Evolutionary conservation across 2,797 vertebrate genomes (phyloP).

Genomic region (Crenuchus spilurus): DNA sequence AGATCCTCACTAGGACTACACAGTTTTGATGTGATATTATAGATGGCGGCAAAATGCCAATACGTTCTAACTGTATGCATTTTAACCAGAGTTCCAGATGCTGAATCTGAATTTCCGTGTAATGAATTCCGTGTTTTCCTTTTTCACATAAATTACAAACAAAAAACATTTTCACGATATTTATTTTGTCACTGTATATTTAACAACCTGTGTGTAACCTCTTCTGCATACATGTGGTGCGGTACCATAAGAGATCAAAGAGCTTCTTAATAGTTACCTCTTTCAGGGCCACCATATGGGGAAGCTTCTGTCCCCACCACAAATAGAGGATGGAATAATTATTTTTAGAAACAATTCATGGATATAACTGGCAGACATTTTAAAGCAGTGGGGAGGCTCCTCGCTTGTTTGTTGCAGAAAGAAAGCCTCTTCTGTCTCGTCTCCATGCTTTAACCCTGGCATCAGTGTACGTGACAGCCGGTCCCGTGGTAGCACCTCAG

Average conservation of each 20-base stretch:
- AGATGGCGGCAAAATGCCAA: no score
- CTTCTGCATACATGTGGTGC: slow-evolving; percentile 7
- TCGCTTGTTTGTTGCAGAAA: slow-evolving; percentile 44
- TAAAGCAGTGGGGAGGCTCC: slow-evolving; percentile 42
- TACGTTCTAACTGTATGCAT: no score
- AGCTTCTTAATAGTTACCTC: slow-evolving; percentile 10
- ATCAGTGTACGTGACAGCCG: slow-evolving; percentile 57
- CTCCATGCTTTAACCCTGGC: slow-evolving; percentile 55
- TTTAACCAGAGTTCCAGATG: no score
- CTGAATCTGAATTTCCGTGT: no score
- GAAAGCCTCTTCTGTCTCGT: slow-evolving; percentile 33
- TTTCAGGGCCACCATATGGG: slow-evolving; percentile 42
- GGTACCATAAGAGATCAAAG: slow-evolving; percentile 45
- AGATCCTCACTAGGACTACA: no score
- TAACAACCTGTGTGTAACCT: not conserved
- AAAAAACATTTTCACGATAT: no score
- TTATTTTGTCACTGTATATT: not conserved
- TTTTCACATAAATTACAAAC: no score
- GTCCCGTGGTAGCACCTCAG: slow-evolving; percentile 52
- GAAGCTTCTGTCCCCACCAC: slow-evolving; percentile 22
- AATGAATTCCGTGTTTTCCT: no score
- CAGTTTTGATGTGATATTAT: no score
- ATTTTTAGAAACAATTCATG: slow-evolving; percentile 67
- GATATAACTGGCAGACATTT: slow-evolving; percentile 65
- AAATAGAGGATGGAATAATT: slow-evolving; percentile 37